Evolutionary conservation across 2,797 vertebrate species (phyloP).

Genomic region (Adelosebastes latens): DNA sequence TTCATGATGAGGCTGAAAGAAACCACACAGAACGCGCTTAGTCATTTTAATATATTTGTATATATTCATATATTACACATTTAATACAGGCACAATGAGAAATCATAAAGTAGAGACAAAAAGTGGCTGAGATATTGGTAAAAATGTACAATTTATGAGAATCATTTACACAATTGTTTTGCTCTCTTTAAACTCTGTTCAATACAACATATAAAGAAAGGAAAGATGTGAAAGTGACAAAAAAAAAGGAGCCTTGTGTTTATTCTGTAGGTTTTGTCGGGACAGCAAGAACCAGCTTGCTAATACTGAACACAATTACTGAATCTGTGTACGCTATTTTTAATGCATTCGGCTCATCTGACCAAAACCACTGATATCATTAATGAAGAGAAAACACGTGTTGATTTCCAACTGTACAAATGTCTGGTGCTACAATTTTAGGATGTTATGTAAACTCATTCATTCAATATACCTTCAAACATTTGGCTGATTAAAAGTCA

Average conservation of each 20-base stretch:
- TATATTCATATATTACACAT: constrained; percentile 90
- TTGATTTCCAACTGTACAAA: constrained; percentile 30
- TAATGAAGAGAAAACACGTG: constrained; percentile 10
- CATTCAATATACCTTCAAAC: constrained; percentile 19
- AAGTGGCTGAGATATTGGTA: constrained; percentile 87
- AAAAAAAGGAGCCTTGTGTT: constrained; percentile 54
- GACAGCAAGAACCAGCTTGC: constrained; percentile 99
- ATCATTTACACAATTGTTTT: constrained; percentile 88
- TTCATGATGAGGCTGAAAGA: constrained; percentile 14
- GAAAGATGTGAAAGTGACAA: constrained; percentile 79
- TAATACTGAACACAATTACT: constrained; percentile 64
- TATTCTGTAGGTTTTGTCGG: constrained; percentile 77
- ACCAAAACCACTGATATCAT: constrained; percentile 8
- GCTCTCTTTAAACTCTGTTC: constrained; percentile 76
- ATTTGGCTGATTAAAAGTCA: constrained; percentile 50
- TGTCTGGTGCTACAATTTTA: constrained; percentile 45
- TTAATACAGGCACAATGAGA: constrained; percentile 86
- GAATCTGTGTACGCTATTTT: constrained; percentile 14
- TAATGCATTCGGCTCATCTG: constrained; percentile 18
- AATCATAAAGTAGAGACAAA: constrained; percentile 85
- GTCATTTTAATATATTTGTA: constrained; percentile 87
- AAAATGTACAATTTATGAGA: constrained; percentile 92
- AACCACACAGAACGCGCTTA: constrained; percentile 49
- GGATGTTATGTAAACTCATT: constrained; percentile 53
- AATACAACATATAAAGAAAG: constrained; percentile 83